Base-by-base conservation (phyloP, 2,888 invertebrate genomes). In the Tetramorium bicarinatum region DNA sequence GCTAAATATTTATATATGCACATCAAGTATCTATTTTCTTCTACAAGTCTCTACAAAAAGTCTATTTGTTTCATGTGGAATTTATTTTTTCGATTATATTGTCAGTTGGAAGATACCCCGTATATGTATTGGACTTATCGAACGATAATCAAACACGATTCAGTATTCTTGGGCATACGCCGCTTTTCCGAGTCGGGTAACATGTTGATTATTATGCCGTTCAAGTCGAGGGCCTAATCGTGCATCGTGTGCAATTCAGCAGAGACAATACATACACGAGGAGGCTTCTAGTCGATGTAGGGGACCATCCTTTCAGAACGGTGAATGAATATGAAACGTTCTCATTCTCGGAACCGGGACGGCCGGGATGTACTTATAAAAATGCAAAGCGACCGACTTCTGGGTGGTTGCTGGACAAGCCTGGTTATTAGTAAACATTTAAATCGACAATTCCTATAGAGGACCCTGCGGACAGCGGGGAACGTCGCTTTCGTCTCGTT, bases 351-450 rank as follows among this genome's bases (percentile, higher is more conserved):
- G 93, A 93, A 93, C 89, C 84, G 90, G 79, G 76, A 52, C 49
- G 62, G 85, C 87, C 87, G 74, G 86, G 91, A 89, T 91, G 93
- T 94, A 94, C 94, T 94, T 94, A 93, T 94, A 94, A 94, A 95
- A 95, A 95, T 94, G 94, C 94, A 94, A 94, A 95, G 93, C 92
- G 91, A 92, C 90, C 90, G 92, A 92, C 94, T 94, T 94, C 94
- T 94, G 95, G 94, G 94, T 94, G 94, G 94, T 93, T 94, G 94
- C 93, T 91, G 92, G 93, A 94, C 94, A 94, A 94, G 94, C 90
- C 89, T 94, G 94, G 94, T 95, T 95, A 94, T 95, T 95, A 95
- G 95, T 94, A 94, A 95, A 95, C 94, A 94, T 95, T 94, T 94
- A 94, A 95, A 94, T 95, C 94, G 94, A 94, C 94, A 94, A 94